Evolutionary conservation across 2,113 vertebrate species (phyloP).

Genomic region (Pollimyrus isidori): DNA sequence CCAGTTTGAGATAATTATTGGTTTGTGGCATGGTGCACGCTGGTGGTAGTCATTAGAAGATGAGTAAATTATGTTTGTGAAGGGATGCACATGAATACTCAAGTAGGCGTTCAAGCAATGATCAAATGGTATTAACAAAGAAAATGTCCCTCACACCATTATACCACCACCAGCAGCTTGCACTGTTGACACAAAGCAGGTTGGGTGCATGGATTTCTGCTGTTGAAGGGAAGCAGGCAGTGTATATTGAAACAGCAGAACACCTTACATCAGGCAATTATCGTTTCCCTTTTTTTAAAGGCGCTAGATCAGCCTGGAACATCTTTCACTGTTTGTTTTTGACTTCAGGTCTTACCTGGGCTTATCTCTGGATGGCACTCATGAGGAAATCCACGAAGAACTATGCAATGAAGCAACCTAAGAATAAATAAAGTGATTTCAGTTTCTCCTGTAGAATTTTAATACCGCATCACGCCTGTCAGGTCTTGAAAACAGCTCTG

Average conservation of each 20-base stretch:
- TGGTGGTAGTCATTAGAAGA: neutral
- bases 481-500: neutral
- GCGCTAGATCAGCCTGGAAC: neutral
- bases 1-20: neutral
- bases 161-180: neutral
- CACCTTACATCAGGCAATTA: neutral
- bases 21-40: neutral
- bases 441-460: neutral
- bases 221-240: neutral
- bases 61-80: neutral
- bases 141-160: neutral
- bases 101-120: neutral
- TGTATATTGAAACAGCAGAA: neutral
- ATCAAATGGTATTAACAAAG: neutral
- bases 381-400: neutral
- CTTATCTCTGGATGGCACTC: neutral
- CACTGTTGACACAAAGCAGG: neutral
- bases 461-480: neutral
- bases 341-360: neutral
- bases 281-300: neutral
- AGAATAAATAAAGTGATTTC: neutral
- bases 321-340: neutral
- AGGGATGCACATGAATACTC: neutral
- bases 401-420: neutral
- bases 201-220: neutral